Evolutionary conservation across 2,797 vertebrate genomes (phyloP).

Genomic region (Enteromius thamalakanensis): DNA sequence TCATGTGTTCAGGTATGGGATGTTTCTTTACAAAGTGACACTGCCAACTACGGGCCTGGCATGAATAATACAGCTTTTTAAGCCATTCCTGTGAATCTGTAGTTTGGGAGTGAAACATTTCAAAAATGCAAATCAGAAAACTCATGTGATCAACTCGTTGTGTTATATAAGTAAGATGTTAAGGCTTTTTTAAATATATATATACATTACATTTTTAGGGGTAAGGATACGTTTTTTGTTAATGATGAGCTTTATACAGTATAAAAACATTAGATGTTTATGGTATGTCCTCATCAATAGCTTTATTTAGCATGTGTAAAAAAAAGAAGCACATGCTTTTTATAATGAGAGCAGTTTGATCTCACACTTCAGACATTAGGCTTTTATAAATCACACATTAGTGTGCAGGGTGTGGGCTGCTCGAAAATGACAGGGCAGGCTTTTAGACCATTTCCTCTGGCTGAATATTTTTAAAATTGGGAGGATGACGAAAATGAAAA

Average conservation of each 20-base stretch:
- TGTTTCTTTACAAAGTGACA: too few relatives aligned
- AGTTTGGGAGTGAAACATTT: neutral
- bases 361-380: slow-evolving; percentile 39
- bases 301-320: neutral
- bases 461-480: slow-evolving; percentile 54
- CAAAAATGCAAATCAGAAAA: neutral
- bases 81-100: neutral
- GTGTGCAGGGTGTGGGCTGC: slow-evolving; percentile 54
- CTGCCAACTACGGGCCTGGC: too few relatives aligned
- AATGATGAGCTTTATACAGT: neutral
- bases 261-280: neutral
- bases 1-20: too few relatives aligned
- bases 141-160: neutral
- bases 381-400: slow-evolving; percentile 50
- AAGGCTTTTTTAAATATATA: too few relatives aligned
- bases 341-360: slow-evolving; percentile 37
- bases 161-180: neutral
- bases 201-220: neutral
- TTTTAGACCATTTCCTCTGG: slow-evolving; percentile 51
- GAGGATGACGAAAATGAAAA: slow-evolving; percentile 53
- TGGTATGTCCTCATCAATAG: neutral
- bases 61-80: too few relatives aligned
- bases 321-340: neutral
- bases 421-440: slow-evolving; percentile 57
- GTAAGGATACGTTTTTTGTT: neutral